Evolutionary conservation across 2,113 vertebrate species (phyloP).

Genomic region (Plecotus auritus): DNA sequence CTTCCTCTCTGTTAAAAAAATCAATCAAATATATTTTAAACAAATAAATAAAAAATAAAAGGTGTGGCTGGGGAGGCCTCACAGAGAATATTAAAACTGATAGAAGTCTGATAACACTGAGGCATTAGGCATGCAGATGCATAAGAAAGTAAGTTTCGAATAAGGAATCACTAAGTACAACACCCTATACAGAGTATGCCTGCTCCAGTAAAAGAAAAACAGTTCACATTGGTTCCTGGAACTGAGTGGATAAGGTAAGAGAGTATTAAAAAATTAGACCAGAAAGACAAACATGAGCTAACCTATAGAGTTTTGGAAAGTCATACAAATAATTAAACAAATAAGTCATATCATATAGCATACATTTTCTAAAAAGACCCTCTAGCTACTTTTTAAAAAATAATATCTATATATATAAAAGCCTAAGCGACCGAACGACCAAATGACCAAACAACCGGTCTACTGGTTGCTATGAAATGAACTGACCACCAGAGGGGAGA

Average conservation of each 20-base stretch:
- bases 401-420: not conserved
- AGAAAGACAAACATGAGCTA: not conserved
- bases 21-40: no score
- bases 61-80: not conserved
- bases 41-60: not conserved
- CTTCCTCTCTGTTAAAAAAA: no score
- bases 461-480: no score
- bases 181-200: accelerated
- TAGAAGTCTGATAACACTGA: not conserved
- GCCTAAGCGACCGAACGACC: no score
- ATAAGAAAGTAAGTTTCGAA: not conserved
- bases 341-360: not conserved
- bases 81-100: not conserved
- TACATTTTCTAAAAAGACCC: not conserved
- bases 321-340: not conserved
- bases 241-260: not conserved
- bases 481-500: no score
- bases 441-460: no score
- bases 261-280: not conserved
- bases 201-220: not conserved
- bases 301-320: not conserved
- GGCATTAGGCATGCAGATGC: not conserved
- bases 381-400: not conserved
- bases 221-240: not conserved
- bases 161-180: not conserved